Percentiles rank a stretch among this genome's conserved stretches.
These are phyloP conservation scores for Synanthedon myopaeformis DNA, from an alignment of 2,888 invertebrate species.

Conservation along the genomic window DNA sequence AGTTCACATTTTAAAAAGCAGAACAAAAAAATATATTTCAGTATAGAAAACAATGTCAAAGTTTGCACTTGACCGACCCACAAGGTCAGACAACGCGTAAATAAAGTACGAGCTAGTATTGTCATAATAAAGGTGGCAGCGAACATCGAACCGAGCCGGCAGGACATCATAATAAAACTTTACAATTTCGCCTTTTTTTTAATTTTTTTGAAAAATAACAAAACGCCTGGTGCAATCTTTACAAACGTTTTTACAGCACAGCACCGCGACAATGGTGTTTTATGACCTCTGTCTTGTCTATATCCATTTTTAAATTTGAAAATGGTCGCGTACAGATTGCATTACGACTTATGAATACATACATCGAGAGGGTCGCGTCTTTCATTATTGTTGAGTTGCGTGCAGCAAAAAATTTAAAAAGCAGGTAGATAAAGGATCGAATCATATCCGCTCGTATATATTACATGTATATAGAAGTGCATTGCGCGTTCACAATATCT, in stretches of 20 bases:
- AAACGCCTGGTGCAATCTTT: constrained; percentile 11
- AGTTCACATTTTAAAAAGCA: constrained; percentile 17
- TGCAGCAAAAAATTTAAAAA: background rate
- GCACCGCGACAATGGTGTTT: constrained; percentile 23
- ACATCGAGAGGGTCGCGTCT: background rate
- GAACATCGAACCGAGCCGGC: constrained; percentile 11
- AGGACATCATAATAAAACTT: constrained; percentile 15
- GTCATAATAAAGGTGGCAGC: constrained; percentile 17
- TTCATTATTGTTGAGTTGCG: background rate
- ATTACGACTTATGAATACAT: constrained; percentile 10
- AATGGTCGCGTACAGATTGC: constrained; percentile 34
- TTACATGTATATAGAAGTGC: background rate
- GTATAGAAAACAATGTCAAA: constrained; percentile 38
- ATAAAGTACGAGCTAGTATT: constrained; percentile 14
- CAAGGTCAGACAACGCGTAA: constrained; percentile 45
- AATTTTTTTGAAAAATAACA: constrained; percentile 13
- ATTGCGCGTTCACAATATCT: constrained; percentile 33
- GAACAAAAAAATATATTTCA: constrained; percentile 11
- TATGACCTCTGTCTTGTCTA: constrained; percentile 20
- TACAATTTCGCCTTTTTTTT: constrained; percentile 8
- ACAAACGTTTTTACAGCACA: constrained; percentile 17
- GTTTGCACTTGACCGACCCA: constrained; percentile 36
- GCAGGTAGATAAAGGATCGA: background rate
- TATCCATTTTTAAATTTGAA: constrained; percentile 28
- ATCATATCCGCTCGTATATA: background rate